phyloP scores from a whole-genome alignment of 1,140 invertebrate genomes.

The Acromyrmex heyeri region DNA sequence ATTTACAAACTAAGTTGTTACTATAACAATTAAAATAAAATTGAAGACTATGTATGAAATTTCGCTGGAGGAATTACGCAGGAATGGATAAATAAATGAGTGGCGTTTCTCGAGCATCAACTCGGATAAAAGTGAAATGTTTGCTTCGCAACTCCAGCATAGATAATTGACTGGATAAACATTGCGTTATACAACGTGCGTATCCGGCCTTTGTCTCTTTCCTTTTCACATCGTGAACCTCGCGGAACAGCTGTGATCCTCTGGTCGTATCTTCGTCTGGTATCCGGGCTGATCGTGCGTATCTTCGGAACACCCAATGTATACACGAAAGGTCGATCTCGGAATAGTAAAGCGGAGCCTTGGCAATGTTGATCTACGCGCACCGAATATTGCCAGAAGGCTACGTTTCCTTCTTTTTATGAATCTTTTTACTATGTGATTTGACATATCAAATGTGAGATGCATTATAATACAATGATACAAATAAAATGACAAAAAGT shows the following conservation, averaged over 20 bases:
- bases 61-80: conserved; percentile 89
- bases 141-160: conserved; percentile 69
- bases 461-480: neutral
- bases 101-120: conserved; percentile 60
- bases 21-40: neutral
- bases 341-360: conserved; percentile 73
- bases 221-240: neutral
- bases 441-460: neutral
- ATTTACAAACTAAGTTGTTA: neutral
- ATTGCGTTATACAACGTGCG: conserved; percentile 77
- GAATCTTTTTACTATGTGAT: conserved; percentile 50
- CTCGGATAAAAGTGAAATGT: conserved; percentile 82
- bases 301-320: conserved; percentile 39
- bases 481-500: neutral
- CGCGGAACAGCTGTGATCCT: neutral
- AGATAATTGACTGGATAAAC: conserved; percentile 82
- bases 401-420: conserved; percentile 47
- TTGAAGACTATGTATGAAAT: neutral
- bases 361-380: conserved; percentile 64
- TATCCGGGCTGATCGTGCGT: neutral
- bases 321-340: conserved; percentile 73
- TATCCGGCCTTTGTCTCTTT: conserved; percentile 82
- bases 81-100: conserved; percentile 12
- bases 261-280: neutral
- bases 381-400: conserved; percentile 58